A percentile compares a stretch with the other conserved stretches of the same genome.
Evolutionary conservation across 2,888 invertebrate genomes (phyloP).

Genomic region (Cheilosia variabilis): DNA sequence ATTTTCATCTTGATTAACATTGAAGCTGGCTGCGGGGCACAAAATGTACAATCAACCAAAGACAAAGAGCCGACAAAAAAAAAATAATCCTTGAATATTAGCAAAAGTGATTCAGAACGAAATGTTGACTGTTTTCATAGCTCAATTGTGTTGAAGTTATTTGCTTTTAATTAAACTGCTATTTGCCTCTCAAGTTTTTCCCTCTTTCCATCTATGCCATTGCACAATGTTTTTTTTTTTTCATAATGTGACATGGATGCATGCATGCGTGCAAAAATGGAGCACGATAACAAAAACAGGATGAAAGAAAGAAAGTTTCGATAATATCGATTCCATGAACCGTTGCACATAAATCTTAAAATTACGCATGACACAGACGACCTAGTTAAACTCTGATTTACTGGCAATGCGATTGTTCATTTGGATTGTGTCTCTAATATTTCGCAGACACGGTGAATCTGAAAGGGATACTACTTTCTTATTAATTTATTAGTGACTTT

Average conservation of each 20-base stretch:
- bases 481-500: no score
- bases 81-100: no score
- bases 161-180: slow-evolving; percentile 13
- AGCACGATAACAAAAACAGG: background rate
- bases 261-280: background rate
- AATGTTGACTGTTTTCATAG: background rate
- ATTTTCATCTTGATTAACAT: no score
- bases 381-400: slow-evolving; percentile 19
- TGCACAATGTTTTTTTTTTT: background rate
- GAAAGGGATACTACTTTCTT: no score
- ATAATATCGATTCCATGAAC: slow-evolving; percentile 14
- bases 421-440: background rate
- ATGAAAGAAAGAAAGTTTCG: background rate
- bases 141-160: slow-evolving; percentile 5
- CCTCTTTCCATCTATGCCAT: background rate
- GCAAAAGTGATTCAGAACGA: no score
- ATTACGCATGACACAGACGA: slow-evolving; percentile 1
- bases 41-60: background rate
- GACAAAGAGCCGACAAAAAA: no score
- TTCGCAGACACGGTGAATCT: background rate
- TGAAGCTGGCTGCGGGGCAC: no score
- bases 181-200: background rate
- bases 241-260: background rate
- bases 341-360: slow-evolving; percentile 17
- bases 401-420: background rate